Base-by-base conservation (phyloP, 2,113 vertebrate species). In the Pontoporia blainvillei region DNA sequence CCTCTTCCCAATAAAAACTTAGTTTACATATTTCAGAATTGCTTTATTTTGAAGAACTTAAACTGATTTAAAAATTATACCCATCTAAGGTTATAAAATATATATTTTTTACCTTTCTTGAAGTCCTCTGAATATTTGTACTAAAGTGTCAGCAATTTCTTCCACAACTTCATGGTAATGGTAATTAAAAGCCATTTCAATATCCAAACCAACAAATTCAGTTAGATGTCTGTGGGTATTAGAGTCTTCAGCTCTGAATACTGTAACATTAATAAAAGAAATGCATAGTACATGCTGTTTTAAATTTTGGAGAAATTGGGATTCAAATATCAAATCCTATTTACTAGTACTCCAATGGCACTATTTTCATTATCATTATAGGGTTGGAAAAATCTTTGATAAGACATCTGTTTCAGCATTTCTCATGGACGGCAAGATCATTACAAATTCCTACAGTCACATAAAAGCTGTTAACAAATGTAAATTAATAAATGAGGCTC, bases 121-220 rank as follows among this genome's bases (percentile, higher is more conserved):
- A 95, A 99, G 99, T 61, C 99, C 99, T 98, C 99, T 99, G 98
- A 99, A 99, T 98, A 99, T 99, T 97, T 99, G 99, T 87, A 99
- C 99, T 99, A 99, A 99, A 91, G 99, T 99, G 96, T 99, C 99
- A 46, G 99, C 99, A 98, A 99, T 99, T 95, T 99, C 99, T 98
- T 99, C 99, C 20, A 99, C 98, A 96, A 99, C 99, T 98, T 99
- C 99, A 75, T 99, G 99, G 98, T 99, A 99, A 98, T 99, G 99
- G 97, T 99, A 99, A 98, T 99, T 99, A 98, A 99, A 99, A 83
- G 99, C 98, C 99, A 99, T 99, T 99, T 99, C 99, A 96, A 99
- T 99, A 99, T 99, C 99, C 99, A 99, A 99, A 90, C 99, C 99
- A 98, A 99, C 99, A 98, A 99, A 99, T 98, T 99, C 99, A 5